phyloP scores from a whole-genome alignment of 2,113 vertebrate genomes.

The Myanophis thanlyinensis region DNA sequence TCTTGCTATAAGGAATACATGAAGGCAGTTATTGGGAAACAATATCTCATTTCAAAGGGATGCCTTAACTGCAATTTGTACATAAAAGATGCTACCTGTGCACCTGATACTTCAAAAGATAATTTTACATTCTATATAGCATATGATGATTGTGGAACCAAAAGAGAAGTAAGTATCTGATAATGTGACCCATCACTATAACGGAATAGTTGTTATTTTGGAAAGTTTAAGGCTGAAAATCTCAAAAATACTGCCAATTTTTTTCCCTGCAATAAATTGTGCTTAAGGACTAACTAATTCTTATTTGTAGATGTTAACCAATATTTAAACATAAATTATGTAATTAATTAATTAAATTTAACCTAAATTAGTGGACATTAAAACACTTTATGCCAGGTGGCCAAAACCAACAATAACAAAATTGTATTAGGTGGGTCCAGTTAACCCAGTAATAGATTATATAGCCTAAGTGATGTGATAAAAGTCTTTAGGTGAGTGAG shows the following conservation, averaged over 20 bases:
- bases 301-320: not conserved
- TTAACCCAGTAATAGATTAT: not conserved
- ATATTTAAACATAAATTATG: not conserved
- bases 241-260: not conserved
- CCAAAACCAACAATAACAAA: not conserved
- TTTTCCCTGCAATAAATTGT: not conserved
- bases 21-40: conserved; percentile 72
- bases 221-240: not conserved
- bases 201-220: not conserved
- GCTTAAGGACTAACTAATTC: not conserved
- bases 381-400: not conserved
- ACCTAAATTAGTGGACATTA: not conserved
- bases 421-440: not conserved
- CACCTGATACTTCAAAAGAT: conserved; percentile 48
- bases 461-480: not conserved
- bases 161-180: conserved; percentile 22
- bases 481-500: not conserved
- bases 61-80: conserved; percentile 67
- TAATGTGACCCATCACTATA: not conserved
- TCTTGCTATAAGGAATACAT: conserved; percentile 77
- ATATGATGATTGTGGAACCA: conserved; percentile 76
- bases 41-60: conserved; percentile 73
- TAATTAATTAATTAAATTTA: too few species aligned
- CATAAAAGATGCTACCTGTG: conserved; percentile 74
- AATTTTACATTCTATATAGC: conserved; percentile 77